phyloP scores from a whole-genome alignment of 2,113 vertebrate species.

The Macrotis lagotis region DNA sequence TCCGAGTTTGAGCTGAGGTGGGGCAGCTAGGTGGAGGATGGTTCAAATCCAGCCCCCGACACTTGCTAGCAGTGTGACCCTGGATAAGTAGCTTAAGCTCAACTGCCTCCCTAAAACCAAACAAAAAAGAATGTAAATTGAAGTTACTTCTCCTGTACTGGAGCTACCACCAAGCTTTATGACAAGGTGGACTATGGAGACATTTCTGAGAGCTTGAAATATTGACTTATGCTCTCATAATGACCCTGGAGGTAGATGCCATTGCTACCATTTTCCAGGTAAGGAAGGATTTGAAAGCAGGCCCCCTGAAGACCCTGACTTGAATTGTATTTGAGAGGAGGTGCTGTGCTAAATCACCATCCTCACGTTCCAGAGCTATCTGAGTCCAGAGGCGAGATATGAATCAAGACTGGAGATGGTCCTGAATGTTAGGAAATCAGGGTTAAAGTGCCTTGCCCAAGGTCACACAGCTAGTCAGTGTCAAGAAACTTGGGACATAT shows the following conservation, averaged over 20 bases:
- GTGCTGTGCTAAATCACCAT: no score
- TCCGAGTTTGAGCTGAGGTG: no score
- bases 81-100: neutral
- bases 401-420: no score
- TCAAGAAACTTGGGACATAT: no score
- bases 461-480: no score
- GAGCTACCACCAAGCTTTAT: no score
- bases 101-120: neutral
- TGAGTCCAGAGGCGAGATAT: no score
- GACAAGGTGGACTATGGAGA: neutral
- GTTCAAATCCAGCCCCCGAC: neutral
- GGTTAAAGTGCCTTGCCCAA: no score
- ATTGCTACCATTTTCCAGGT: neutral
- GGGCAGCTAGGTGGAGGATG: neutral
- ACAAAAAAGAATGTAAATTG: neutral
- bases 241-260: neutral
- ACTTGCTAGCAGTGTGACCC: neutral
- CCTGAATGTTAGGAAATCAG: no score
- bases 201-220: neutral
- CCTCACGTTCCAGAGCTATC: no score
- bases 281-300: neutral
- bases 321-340: no score
- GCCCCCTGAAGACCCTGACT: no score
- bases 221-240: neutral
- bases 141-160: neutral